Percentiles rank a stretch among this genome's conserved stretches.
Evolutionary conservation across 1,140 invertebrate species (phyloP).

Genomic region (Zaprionus davidi): DNA sequence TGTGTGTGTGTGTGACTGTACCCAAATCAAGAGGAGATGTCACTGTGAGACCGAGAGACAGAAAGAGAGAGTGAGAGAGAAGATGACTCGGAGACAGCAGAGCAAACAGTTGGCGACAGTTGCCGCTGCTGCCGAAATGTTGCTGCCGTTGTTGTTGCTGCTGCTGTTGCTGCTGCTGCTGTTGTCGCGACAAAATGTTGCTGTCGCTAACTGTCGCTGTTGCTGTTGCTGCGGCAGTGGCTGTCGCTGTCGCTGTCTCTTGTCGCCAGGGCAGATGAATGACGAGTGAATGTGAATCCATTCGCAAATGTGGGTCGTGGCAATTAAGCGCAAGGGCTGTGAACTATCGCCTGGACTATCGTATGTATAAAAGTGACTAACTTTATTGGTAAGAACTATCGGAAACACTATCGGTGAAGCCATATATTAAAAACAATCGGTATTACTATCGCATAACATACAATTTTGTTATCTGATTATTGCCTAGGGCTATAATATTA

Average conservation of each 20-base stretch:
- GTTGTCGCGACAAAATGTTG: slow-evolving; percentile 58
- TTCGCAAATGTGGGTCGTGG: slow-evolving; percentile 35
- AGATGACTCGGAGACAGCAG: slow-evolving; percentile 29
- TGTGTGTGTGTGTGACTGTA: slow-evolving; percentile 60
- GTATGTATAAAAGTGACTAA: not conserved
- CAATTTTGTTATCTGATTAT: no score
- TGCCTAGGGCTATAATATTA: not conserved
- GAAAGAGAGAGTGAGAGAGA: not conserved
- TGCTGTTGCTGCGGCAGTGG: slow-evolving; percentile 41
- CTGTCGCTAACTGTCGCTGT: slow-evolving; percentile 57
- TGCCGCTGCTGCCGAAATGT: slow-evolving; percentile 61
- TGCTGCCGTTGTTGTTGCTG: slow-evolving; percentile 55
- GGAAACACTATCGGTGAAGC: not conserved
- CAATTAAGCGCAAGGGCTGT: slow-evolving; percentile 40
- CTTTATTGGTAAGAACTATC: not conserved
- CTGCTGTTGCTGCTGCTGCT: slow-evolving; percentile 52
- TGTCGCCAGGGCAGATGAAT: slow-evolving; percentile 47
- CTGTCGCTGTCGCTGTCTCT: slow-evolving; percentile 45
- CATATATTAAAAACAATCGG: not conserved
- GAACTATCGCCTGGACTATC: not conserved
- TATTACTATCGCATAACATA: not conserved
- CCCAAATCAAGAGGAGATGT: slow-evolving; percentile 66
- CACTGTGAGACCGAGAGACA: slow-evolving; percentile 9
- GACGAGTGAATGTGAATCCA: slow-evolving; percentile 22
- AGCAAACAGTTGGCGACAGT: slow-evolving; percentile 73